Evolutionary conservation across 2,113 vertebrate genomes (phyloP), one percentile per base, ranked within the genome.

Genomic region (Amphiprion percula): DNA sequence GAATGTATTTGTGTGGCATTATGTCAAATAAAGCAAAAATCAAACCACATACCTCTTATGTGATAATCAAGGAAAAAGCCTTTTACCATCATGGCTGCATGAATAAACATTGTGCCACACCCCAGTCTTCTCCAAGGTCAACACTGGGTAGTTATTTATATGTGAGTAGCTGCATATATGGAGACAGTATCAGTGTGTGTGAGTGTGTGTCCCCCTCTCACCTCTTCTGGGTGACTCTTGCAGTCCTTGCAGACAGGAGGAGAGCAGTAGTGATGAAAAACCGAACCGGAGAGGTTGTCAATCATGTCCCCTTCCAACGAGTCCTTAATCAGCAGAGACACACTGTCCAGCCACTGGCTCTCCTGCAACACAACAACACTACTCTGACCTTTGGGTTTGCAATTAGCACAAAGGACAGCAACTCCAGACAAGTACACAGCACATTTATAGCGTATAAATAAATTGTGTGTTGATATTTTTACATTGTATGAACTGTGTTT

Each of bases 301-400:
- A 99, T 99, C 95, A 99, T 94, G 92, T 99, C 98, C 49, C 97
- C 97, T 88, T 99, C 98, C 93, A 97, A 90, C 5, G 98, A 98
- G 93, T 99, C 98, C 92, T 98, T 98, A 93, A 99, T 99, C 91
- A 99, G 96, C 95, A 99, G 96, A 93, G 98, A 99, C 85, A 99
- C 97, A 85, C 98, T 99, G 96, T 99, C 98, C 96, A 99, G 93
- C 98, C 98, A 99, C 95, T 97, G 96, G 92, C 95, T 98, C 95
- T 99, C 98, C 98, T 99, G 80, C 46, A 82, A 73, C 39, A 41
- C 39, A 41, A 10, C 1, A 54, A 64, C 62, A 64, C 39, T 37
- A 5, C 39, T 41, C 4, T 62, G 50, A 65, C 41, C 61, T 41
- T 41, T 41, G 12, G 39, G 39, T 41, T 41, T 12, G 39, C 39